Conservation (phyloP, 2,888 invertebrate genomes). For the Tetanocera ferruginea region DNA sequence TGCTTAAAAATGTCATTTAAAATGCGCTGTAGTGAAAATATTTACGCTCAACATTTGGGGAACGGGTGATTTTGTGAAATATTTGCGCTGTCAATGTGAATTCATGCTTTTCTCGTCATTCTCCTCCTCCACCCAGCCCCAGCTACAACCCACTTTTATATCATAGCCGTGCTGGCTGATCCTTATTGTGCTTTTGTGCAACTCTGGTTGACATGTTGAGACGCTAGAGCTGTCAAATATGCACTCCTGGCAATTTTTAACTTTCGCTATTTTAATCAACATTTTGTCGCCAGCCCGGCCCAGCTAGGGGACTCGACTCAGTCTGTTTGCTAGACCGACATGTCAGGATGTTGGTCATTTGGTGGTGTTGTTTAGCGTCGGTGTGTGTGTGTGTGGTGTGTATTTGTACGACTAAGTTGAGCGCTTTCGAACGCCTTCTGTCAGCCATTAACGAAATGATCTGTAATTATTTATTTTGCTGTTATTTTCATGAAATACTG, state of each 20-base stretch:
- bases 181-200: neutral
- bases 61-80: conserved; percentile 6
- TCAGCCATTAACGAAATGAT: conserved; percentile 30
- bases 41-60: conserved; percentile 4
- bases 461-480: conserved; percentile 32
- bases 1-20: conserved; percentile 26
- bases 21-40: conserved; percentile 19
- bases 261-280: conserved; percentile 31
- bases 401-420: neutral
- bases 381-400: neutral
- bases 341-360: neutral
- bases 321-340: neutral
- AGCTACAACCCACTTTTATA: neutral
- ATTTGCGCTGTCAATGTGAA: conserved; percentile 19
- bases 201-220: neutral
- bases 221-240: conserved; percentile 26
- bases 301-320: neutral
- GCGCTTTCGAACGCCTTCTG: neutral
- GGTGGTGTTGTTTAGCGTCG: neutral
- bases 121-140: neutral
- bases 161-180: neutral
- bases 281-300: conserved; percentile 11
- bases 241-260: conserved; percentile 24
- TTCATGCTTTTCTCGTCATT: neutral
- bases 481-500: conserved; percentile 27